Evolutionary conservation across 2,797 vertebrate genomes (phyloP).

Genomic region (Melanogrammus aeglefinus): DNA sequence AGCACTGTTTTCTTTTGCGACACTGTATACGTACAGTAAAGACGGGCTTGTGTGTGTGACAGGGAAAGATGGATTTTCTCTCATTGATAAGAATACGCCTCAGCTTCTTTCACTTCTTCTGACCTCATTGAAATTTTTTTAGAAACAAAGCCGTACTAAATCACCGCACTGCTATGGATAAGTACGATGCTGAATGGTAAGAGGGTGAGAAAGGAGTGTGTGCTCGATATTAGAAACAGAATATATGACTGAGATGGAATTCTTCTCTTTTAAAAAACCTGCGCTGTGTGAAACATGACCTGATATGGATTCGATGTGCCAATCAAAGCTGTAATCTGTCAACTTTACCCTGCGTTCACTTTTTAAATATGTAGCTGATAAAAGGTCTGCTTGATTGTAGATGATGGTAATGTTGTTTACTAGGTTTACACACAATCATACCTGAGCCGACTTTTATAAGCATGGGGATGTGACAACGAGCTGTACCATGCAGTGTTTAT

Average conservation of each 20-base stretch:
- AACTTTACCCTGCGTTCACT: conserved; percentile 44
- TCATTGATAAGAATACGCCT: conserved; percentile 31
- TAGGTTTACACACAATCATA: conserved; percentile 51
- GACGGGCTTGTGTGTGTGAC: conserved; percentile 25
- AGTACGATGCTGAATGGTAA: conserved; percentile 30
- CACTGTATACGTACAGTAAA: conserved; percentile 26
- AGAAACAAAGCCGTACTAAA: conserved; percentile 24
- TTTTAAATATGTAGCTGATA: conserved; percentile 56
- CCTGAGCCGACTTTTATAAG: conserved; percentile 41
- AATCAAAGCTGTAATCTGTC: conserved; percentile 52
- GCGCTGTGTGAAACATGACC: conserved; percentile 49
- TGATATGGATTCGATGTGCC: conserved; percentile 60
- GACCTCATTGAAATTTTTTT: conserved; percentile 16
- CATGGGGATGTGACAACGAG: conserved; percentile 46
- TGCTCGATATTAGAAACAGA: conserved; percentile 32
- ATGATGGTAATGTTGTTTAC: conserved; percentile 51
- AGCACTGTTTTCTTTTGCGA: conserved; percentile 25
- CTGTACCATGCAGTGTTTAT: conserved; percentile 51
- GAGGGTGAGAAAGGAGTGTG: conserved; percentile 32
- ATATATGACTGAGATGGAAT: conserved; percentile 23
- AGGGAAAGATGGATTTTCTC: conserved; percentile 29
- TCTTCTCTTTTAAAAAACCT: conserved; percentile 37
- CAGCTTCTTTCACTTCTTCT: conserved; percentile 37
- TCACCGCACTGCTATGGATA: conserved; percentile 38
- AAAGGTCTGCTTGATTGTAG: conserved; percentile 56